Percentiles rank a stretch among this genome's conserved stretches.
Conservation (phyloP, 1,140 invertebrate species). For the Vanessa tameamea region DNA sequence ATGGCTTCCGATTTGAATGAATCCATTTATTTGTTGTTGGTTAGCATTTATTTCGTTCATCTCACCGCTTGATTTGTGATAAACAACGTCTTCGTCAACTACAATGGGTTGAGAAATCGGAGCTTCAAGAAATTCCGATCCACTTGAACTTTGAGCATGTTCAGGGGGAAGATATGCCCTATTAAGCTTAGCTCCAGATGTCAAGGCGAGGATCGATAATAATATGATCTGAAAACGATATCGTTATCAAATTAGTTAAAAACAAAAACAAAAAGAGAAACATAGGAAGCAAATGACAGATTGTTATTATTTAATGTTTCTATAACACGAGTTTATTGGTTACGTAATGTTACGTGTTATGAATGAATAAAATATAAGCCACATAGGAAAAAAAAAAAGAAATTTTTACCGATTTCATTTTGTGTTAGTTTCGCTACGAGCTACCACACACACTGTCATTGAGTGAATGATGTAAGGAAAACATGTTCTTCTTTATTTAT, state of each 20-base stretch:
- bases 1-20: slow-evolving; percentile 12
- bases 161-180: slow-evolving; percentile 83
- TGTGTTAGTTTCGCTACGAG: slow-evolving; percentile 37
- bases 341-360: not conserved
- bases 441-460: slow-evolving; percentile 43
- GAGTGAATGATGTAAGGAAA: slow-evolving; percentile 57
- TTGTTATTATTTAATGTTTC: not conserved
- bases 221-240: slow-evolving; percentile 62
- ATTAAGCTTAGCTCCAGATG: slow-evolving; percentile 76
- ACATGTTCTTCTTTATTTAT: slow-evolving; percentile 68
- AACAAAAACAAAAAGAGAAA: not conserved
- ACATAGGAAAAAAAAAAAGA: not conserved
- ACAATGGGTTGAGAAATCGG: slow-evolving; percentile 38
- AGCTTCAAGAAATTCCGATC: slow-evolving; percentile 68
- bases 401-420: slow-evolving; percentile 67
- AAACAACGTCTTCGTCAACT: not conserved
- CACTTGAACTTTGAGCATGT: slow-evolving; percentile 77
- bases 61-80: slow-evolving; percentile 10
- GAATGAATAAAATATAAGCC: not conserved
- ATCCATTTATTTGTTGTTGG: slow-evolving; percentile 25
- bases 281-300: not conserved
- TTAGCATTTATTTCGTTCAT: not conserved
- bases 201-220: slow-evolving; percentile 48
- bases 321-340: not conserved
- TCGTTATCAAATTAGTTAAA: not conserved